Base-by-base conservation (phyloP, 1,140 invertebrate species). In the Euschistus heros region DNA sequence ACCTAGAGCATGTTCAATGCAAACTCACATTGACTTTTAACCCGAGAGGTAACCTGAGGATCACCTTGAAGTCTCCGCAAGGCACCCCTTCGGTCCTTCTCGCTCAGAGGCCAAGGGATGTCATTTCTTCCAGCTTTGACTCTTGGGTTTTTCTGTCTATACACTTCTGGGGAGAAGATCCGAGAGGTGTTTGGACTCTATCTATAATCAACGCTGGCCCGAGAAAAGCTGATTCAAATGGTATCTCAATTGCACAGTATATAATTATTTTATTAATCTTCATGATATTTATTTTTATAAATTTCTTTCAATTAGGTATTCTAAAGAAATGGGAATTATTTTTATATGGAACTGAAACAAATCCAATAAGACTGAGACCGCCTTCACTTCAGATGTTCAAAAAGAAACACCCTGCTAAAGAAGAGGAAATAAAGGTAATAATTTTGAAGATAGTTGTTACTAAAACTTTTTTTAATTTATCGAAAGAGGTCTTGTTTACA, bases 91-190 rank as follows among this genome's bases (percentile, higher is more conserved):
- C 89, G 7, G 90, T 88, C 0, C 77, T 97, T 54, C 78, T 98
- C 15, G 92, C 91, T 72, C 89, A 91, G 73, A 80, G 95, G 67
- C 89, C 89, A 1, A 79, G 91, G 60, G 96, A 98, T 76, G 86
- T 92, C 17, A 83, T 90, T 46, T 88, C 86, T 70, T 91, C 91
- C 7, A 95, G 92, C 72, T 96, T 97, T 73, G 91, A 96, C 74
- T 91, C 96, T 73, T 98, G 95, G 91, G 93, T 93, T 14, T 99
- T 99, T 80, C 83, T 98, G 70, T 94, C 92, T 68, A 93, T 98
- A 0, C 95, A 98, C 71, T 94, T 88, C 72, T 98, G 95, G 94
- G 94, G 94, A 6, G 96, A 98, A 74, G 88, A 89, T 71, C 92
- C 87, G 8, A 84, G 88, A 71, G 94, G 94, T 15, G 81, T 86